phyloP scores from a whole-genome alignment of 2,888 invertebrate species.

The Phaedon cochleariae region DNA sequence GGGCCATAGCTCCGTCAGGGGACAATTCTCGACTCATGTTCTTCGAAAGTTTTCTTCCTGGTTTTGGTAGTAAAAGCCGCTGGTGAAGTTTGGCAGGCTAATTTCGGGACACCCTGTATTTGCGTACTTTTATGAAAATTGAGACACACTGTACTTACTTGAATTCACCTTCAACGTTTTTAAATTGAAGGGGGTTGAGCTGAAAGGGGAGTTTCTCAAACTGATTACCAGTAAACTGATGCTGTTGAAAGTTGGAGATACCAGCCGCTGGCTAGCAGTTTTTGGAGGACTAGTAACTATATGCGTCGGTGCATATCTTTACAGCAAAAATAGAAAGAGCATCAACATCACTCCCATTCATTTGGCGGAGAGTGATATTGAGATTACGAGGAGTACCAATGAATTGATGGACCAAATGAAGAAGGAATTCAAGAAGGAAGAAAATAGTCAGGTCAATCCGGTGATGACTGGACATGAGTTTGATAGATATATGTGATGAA shows the following conservation, averaged over 20 bases:
- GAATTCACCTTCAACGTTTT: neutral
- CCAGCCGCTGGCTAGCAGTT: constrained; percentile 68
- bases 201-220: constrained; percentile 72
- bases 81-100: too few relatives aligned
- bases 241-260: constrained; percentile 64
- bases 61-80: too few relatives aligned
- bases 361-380: neutral
- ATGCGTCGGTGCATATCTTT: constrained; percentile 57
- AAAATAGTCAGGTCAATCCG: constrained; percentile 39
- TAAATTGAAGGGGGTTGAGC: constrained; percentile 54
- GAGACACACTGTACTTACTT: too few relatives aligned
- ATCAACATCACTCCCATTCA: constrained; percentile 39
- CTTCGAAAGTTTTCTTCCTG: too few relatives aligned
- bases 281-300: constrained; percentile 62
- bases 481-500: constrained; percentile 47
- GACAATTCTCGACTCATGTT: too few relatives aligned
- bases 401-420: constrained; percentile 13
- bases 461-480: constrained; percentile 52
- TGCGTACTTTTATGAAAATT: too few relatives aligned
- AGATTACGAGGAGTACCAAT: constrained; percentile 23
- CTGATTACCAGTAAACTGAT: constrained; percentile 70
- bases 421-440: constrained; percentile 12
- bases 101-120: too few relatives aligned
- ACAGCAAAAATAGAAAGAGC: constrained; percentile 54
- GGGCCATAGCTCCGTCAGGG: too few relatives aligned